Conservation (phyloP, 2,888 invertebrate species). For the Zaprionus lineosus region DNA sequence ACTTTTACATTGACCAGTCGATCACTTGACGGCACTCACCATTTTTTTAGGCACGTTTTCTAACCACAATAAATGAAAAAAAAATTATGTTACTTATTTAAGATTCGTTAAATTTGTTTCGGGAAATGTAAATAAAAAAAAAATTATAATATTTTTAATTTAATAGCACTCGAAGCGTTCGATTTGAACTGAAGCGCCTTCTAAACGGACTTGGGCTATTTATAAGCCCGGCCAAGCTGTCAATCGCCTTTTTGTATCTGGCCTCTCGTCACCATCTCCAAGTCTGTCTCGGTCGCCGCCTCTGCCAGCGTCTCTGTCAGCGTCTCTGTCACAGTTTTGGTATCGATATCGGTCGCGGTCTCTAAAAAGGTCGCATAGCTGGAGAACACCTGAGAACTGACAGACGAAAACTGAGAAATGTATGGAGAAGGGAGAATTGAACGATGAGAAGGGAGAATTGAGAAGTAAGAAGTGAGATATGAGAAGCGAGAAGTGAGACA, state of each 20-base stretch:
- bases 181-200: constrained; percentile 68
- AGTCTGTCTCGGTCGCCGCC: constrained; percentile 9
- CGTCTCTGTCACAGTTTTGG: no score
- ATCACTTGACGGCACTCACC: constrained; percentile 50
- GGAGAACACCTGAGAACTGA: constrained; percentile 67
- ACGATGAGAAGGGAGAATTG: no score
- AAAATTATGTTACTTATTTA: no score
- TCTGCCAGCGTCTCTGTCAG: constrained; percentile 1
- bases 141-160: no score
- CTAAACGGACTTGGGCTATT: constrained; percentile 61
- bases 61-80: constrained; percentile 10
- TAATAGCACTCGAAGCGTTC: constrained; percentile 55
- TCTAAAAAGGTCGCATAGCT: constrained; percentile 48
- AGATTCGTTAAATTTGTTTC: no score
- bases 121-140: neutral
- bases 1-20: constrained; percentile 27
- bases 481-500: no score
- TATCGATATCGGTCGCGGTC: no score
- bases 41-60: constrained; percentile 30
- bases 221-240: constrained; percentile 52
- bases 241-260: constrained; percentile 4
- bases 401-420: constrained; percentile 32
- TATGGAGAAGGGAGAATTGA: no score
- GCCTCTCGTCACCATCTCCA: no score
- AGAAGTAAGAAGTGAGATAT: constrained; percentile 35